A percentile compares a stretch with the other conserved stretches of the same genome.
Evolutionary conservation across 2,113 vertebrate species (phyloP).

Genomic region (Sylvia atricapilla): DNA sequence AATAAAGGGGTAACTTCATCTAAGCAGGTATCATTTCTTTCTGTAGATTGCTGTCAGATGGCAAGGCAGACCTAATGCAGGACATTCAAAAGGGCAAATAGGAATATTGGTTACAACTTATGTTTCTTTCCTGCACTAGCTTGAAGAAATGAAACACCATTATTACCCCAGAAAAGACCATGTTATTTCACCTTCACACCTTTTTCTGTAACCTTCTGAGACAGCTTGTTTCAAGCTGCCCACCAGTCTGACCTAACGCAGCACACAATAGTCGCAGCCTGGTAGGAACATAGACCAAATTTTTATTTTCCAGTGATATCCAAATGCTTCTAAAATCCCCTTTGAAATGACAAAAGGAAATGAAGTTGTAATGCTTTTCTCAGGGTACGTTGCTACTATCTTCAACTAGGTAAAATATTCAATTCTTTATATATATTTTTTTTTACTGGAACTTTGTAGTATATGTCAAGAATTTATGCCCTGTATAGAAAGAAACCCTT

Average conservation of each 20-base stretch:
- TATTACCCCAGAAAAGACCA: background rate
- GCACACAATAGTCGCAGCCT: background rate
- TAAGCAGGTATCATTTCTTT: background rate
- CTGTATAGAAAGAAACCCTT: background rate
- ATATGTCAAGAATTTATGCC: background rate
- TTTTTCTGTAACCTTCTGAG: background rate
- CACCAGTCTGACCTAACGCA: background rate
- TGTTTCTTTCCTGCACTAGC: background rate
- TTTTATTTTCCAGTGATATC: background rate
- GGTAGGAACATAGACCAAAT: background rate
- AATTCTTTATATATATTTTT: background rate
- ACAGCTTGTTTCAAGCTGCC: background rate
- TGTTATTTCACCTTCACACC: background rate
- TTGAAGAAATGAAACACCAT: background rate
- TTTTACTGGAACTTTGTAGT: background rate
- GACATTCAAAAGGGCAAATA: background rate
- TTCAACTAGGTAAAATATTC: background rate
- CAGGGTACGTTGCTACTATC: background rate
- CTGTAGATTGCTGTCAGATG: background rate
- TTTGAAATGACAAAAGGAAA: background rate
- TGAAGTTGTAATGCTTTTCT: background rate
- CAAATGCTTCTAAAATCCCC: background rate
- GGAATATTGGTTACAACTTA: background rate
- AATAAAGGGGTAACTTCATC: background rate
- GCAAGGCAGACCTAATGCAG: background rate